A percentile compares a stretch with the other conserved stretches of the same genome.
Evolutionary conservation across 2,113 vertebrate species (phyloP).

Genomic region (Archilochus colubris): DNA sequence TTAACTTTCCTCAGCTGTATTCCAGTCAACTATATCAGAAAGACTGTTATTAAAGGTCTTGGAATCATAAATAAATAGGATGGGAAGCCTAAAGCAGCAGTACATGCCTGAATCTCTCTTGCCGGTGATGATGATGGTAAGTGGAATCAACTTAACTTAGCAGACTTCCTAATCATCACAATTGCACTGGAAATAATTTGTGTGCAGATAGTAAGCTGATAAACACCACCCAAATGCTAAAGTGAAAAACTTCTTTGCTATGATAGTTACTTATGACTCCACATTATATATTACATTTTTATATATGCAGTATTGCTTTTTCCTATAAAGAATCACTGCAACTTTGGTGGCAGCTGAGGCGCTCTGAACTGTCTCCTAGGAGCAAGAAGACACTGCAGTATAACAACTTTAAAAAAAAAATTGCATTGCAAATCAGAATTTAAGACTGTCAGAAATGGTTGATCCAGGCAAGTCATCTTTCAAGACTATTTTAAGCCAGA

Average conservation of each 20-base stretch:
- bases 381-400: slow-evolving; percentile 66
- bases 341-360: slow-evolving; percentile 63
- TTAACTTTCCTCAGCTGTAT: not conserved
- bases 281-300: slow-evolving; percentile 67
- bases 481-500: slow-evolving; percentile 43
- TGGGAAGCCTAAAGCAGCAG: not conserved
- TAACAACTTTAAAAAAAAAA: slow-evolving; percentile 42
- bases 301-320: slow-evolving; percentile 72
- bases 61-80: not conserved
- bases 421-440: slow-evolving; percentile 58
- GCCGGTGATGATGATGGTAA: slow-evolving; percentile 47
- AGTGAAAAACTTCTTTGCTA: slow-evolving; percentile 61
- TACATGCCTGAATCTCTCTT: not conserved
- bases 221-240: slow-evolving; percentile 66
- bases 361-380: slow-evolving; percentile 66
- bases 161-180: slow-evolving; percentile 56
- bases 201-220: slow-evolving; percentile 65
- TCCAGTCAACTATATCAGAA: not conserved
- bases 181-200: slow-evolving; percentile 61
- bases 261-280: slow-evolving; percentile 64
- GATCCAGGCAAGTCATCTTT: slow-evolving; percentile 15
- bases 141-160: slow-evolving; percentile 43
- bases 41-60: not conserved
- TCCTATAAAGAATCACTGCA: slow-evolving; percentile 57
- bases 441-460: slow-evolving; percentile 16